Base-by-base conservation (phyloP, 2,797 vertebrate genomes). In the Sciurus vulgaris region DNA sequence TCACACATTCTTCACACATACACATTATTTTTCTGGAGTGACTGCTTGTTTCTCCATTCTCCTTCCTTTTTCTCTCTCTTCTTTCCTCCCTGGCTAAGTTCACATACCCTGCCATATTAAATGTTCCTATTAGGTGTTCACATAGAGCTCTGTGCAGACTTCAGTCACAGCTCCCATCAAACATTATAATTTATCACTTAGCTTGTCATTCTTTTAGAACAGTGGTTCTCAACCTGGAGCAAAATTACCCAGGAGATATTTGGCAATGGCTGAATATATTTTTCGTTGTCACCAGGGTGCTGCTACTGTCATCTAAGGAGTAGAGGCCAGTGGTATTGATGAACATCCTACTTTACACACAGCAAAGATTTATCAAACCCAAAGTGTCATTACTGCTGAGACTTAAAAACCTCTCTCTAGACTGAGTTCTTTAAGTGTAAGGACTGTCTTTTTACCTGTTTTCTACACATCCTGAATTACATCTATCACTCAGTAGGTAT, bases 201-300 rank as follows among this genome's bases (percentile, higher is more conserved):
- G 15, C 72, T 54, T 95, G 20, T 88, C 44, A 78, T 95, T 93
- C 49, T 86, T 86, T 93, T 44, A 92, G 56, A 74, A 30, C 51
- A 67, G 11, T 77, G 13, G 7, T 78, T 97, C 69, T 97, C 63
- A 86, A 3, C 54, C 22, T 74, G 38, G 54, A 30, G 3, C n/a
- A 96, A 0, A 93, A 44, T 91, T 17, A 7, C 41, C 35, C n/a
- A 54, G 85, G 12, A 72, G 22, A 63, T 44, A 41, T 83, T 86
- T 94, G 72, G 30, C 74, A 85, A 6, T 85, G 65, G 73, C 49
- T 70, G 35, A 51, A 86, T 35, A 86, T 18, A 41, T 28, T 89
- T 95, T 78, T 44, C 41, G 15, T 89, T 93, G 63, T 86, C 56
- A 83, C 3, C 18, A 51, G 54, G 59, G 38, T 69, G 28, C 51